phyloP scores from a whole-genome alignment of 2,113 vertebrate species.

The Aspidoscelis tigris region DNA sequence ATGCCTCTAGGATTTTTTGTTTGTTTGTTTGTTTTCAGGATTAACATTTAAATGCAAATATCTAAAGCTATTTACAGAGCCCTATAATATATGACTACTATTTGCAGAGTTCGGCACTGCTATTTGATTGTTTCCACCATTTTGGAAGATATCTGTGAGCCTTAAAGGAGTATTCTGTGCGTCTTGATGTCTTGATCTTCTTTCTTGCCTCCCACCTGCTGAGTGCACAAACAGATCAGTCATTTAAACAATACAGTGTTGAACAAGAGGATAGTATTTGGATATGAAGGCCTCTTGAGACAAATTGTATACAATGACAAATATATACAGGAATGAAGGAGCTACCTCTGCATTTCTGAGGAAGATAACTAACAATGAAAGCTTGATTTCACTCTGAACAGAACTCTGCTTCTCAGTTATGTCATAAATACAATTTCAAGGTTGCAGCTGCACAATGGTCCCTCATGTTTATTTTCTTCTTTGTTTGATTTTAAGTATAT shows the following conservation, averaged over 20 bases:
- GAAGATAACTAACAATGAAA: constrained; percentile 1
- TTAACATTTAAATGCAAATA: not conserved
- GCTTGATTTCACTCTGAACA: not conserved
- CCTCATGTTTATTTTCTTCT: not conserved
- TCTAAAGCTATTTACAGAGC: not conserved
- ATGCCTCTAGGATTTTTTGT: no score
- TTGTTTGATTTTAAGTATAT: constrained; percentile 28
- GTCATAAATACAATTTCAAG: not conserved
- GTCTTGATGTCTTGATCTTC: not conserved
- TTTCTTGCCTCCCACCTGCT: not conserved
- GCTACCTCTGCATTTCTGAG: not conserved
- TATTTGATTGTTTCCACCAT: not conserved
- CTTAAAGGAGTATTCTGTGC: not conserved
- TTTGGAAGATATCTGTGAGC: not conserved
- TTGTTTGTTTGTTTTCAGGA: no score
- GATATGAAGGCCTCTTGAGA: not conserved
- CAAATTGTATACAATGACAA: not conserved
- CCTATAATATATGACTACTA: not conserved
- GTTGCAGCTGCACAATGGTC: constrained; percentile 13
- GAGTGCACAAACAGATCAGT: fast-evolving
- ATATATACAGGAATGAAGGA: constrained; percentile 21
- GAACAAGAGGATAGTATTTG: not conserved
- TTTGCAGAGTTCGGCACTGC: not conserved
- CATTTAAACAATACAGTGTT: not conserved
- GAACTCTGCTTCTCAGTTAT: constrained; percentile 11